Percentiles rank a stretch among this genome's conserved stretches.
Conservation (phyloP, 2,888 invertebrate genomes). For the Ischnura elegans region DNA sequence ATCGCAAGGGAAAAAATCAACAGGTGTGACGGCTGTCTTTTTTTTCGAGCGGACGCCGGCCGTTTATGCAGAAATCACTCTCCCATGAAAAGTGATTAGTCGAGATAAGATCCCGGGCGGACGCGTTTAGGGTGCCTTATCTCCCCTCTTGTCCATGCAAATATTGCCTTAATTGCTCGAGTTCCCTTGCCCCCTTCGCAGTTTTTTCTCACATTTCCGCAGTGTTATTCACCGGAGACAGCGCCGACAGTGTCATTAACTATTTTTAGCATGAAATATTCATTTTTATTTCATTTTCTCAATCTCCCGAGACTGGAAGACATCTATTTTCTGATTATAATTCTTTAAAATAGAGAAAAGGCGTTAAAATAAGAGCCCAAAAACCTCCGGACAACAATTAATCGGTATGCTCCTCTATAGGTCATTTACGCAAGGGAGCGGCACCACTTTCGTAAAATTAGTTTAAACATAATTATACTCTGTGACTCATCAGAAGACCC, state of each 20-base stretch:
- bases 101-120: slow-evolving; percentile 1
- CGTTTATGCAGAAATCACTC: slow-evolving; percentile 48
- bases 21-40: slow-evolving; percentile 39
- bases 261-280: not conserved
- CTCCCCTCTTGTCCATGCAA: slow-evolving; percentile 13
- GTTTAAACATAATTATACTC: too few species aligned
- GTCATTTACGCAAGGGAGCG: too few species aligned
- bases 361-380: too few species aligned
- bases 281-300: not conserved
- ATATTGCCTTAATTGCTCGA: not conserved
- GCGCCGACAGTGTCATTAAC: not conserved
- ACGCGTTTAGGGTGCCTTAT: slow-evolving; percentile 3
- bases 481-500: too few species aligned
- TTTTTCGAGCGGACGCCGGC: not conserved
- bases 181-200: not conserved
- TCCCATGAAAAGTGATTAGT: slow-evolving; percentile 39
- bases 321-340: not conserved
- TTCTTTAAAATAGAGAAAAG: too few species aligned
- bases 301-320: not conserved
- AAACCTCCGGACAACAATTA: too few species aligned
- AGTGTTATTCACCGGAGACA: not conserved
- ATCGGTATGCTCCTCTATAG: too few species aligned
- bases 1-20: slow-evolving; percentile 17
- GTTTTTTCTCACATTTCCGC: not conserved
- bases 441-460: too few species aligned